These are phyloP conservation scores for Eumacrocentrus americanus DNA, from an alignment of 2,888 invertebrate genomes.

Conservation along the genomic window DNA sequence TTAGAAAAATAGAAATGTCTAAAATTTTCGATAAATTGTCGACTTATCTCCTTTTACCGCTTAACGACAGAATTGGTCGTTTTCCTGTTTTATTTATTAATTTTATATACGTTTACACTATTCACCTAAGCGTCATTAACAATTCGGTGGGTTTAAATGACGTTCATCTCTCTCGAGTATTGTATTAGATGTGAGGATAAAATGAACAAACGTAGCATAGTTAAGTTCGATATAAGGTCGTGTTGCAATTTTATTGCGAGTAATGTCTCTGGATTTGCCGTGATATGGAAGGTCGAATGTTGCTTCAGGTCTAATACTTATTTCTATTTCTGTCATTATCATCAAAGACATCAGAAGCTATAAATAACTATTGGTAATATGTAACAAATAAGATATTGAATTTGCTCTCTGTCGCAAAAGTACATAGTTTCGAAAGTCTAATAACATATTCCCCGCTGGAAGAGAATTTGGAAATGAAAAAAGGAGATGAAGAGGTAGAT, in stretches of 20 bases:
- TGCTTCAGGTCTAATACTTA: no score
- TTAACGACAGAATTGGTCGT: no score
- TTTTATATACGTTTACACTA: conserved; percentile 23
- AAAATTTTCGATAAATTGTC: no score
- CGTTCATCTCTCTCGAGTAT: conserved; percentile 30
- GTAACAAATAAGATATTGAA: conserved; percentile 9
- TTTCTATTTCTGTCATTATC: no score
- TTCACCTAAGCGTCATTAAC: conserved; percentile 35
- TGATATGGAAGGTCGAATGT: no score
- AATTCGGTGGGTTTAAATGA: conserved; percentile 33
- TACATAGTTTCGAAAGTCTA: conserved; percentile 53
- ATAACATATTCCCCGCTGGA: conserved; percentile 53
- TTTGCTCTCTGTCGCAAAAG: conserved; percentile 39
- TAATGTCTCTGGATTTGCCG: no score
- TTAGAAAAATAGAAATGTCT: no score
- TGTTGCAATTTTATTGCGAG: conserved; percentile 3
- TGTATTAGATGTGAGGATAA: conserved; percentile 21
- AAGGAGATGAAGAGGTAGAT: conserved; percentile 12
- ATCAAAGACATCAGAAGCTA: no score
- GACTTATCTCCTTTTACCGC: no score
- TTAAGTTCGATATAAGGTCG: no score
- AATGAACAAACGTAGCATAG: neutral
- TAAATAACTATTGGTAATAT: no score
- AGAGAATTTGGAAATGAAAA: conserved; percentile 10
- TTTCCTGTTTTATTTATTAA: no score